A percentile compares a stretch with the other conserved stretches of the same genome.
Evolutionary conservation across 2,797 vertebrate genomes (phyloP).

Genomic region (Vultur gryphus): DNA sequence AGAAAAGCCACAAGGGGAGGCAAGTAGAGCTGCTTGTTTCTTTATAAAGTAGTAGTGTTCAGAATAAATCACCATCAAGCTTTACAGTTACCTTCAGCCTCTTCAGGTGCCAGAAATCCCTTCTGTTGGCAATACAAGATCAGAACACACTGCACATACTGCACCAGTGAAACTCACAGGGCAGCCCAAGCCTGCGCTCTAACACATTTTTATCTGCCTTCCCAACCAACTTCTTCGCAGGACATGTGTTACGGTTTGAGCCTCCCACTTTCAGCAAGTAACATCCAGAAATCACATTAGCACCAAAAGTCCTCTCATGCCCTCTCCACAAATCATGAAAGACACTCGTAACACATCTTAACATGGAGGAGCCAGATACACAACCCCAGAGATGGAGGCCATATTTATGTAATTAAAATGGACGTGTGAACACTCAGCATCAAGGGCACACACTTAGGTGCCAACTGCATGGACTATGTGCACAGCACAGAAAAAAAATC

Average conservation of each 20-base stretch:
- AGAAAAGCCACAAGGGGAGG: not conserved
- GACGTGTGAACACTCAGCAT: not conserved
- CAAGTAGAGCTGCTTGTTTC: not conserved
- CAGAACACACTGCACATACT: not conserved
- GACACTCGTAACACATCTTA: not conserved
- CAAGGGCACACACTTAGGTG: not conserved
- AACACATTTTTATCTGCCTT: not conserved
- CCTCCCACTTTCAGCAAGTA: not conserved
- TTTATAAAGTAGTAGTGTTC: not conserved
- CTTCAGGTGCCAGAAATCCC: not conserved
- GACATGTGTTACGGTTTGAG: rapidly evolving
- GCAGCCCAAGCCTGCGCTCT: not conserved
- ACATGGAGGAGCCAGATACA: not conserved
- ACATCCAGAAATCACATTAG: not conserved
- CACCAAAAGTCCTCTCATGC: not conserved
- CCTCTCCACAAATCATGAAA: not conserved
- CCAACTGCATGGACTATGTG: not conserved
- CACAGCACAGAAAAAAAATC: not conserved
- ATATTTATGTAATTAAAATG: not conserved
- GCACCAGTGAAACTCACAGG: not conserved
- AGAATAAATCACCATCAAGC: not conserved
- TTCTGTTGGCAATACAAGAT: not conserved
- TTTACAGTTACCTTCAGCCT: not conserved
- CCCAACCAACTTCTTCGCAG: not conserved
- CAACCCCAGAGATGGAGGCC: not conserved